Evolutionary conservation across 2,888 invertebrate species (phyloP).

Genomic region (Electrophaes corylata): DNA sequence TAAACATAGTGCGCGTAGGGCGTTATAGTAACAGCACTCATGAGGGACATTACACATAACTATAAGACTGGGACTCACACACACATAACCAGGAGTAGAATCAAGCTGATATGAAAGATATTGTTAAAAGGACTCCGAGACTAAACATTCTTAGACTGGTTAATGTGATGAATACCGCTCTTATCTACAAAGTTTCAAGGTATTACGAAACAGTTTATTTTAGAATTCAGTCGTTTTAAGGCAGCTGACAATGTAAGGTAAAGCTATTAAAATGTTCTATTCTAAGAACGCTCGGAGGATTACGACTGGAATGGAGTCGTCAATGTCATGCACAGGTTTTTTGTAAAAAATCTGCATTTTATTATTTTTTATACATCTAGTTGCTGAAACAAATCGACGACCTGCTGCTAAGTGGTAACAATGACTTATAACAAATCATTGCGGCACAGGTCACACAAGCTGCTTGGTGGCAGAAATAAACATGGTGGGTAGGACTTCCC

Average conservation of each 20-base stretch:
- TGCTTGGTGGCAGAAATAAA: too few species aligned
- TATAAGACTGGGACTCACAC: neutral
- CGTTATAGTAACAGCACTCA: conserved; percentile 75
- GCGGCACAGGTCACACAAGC: too few species aligned
- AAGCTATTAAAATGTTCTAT: conserved; percentile 9
- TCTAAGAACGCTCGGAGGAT: conserved; percentile 5
- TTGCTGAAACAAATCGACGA: too few species aligned
- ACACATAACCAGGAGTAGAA: neutral
- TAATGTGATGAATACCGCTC: neutral
- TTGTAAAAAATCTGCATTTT: too few species aligned
- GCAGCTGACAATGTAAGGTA: conserved; percentile 15
- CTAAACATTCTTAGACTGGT: neutral
- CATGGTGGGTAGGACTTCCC: too few species aligned
- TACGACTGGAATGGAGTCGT: conserved; percentile 6
- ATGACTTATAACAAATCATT: too few species aligned
- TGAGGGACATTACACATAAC: conserved; percentile 57
- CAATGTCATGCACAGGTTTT: neutral
- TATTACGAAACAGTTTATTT: conserved; percentile 9
- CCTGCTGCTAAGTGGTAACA: too few species aligned
- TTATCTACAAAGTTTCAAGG: conserved; percentile 5
- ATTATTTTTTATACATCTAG: too few species aligned
- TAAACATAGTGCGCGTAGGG: conserved; percentile 58
- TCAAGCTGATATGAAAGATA: neutral
- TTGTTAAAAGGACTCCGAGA: neutral
- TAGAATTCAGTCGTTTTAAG: conserved; percentile 24